Evolutionary conservation across 2,113 vertebrate species (phyloP), one percentile per base, ranked within the genome.

Genomic region (Rissa tridactyla): DNA sequence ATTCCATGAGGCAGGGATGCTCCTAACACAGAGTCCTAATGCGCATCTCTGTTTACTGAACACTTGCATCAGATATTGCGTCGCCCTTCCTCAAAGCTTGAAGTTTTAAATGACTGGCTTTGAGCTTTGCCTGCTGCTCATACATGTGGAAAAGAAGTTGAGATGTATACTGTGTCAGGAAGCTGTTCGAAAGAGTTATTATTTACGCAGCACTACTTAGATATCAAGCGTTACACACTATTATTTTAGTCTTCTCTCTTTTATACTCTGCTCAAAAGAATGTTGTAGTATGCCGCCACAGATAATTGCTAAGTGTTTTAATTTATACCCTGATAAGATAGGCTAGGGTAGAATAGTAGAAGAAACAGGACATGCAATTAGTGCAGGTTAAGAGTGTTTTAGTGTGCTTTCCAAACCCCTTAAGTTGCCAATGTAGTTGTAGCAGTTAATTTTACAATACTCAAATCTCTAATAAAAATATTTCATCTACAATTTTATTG

Each of bases 391-490:
- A 84, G 66, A 77, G 20, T 36, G 11, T 64, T 95, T 78, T 70
- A 86, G 29, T 55, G 81, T 72, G 64, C 66, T 86, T 93, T 87
- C 57, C 34, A 78, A 64, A 69, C 17, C 36, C 34, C 51, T 91
- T 38, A 21, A 71, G 13, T 70, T 76, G 26, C 42, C 61, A 76
- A 8, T 70, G 20, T 66, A 81, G 38, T 68, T 91, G 73, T 1
- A 82, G 32, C 65, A 88, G 69, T 64, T 86, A 84, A 85, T 94
- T 96, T 97, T 94, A 90, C 73, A 93, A 57, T 65, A 58, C 76
- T 25, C 73, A 78, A 69, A 84, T 85, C 66, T 80, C 75, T 90
- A 91, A 87, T 91, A 94, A 82, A 94, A 93, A 52, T 13, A 4
- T 81, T 77, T 89, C 8, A 62, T 82, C 75, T 77, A 42, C 6